Base-by-base conservation (phyloP, 2,888 invertebrate genomes). In the Catocala nupta region DNA sequence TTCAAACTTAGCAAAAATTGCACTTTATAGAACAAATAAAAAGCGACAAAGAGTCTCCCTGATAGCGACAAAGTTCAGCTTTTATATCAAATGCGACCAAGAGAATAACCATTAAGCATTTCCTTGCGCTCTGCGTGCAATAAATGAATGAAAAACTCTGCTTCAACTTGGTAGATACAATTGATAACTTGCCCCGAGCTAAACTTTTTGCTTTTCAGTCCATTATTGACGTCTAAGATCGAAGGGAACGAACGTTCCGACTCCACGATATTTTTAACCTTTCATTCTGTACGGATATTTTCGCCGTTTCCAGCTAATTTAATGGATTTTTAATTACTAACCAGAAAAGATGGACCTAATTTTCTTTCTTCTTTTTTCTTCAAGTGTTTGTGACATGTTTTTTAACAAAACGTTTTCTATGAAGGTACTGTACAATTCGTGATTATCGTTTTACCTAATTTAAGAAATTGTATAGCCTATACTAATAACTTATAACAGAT, bases 101-200 rank as follows among this genome's bases (percentile, higher is more conserved):
- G 84, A 87, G 84, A 88, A 89, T 89, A 88, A 88, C 88, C 89
- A 89, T 90, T 89, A 89, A 88, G 86, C 81, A 88, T 88, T 91
- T 90, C 87, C 87, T 85, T 81, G 81, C 77, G 82, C 77, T 85
- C 84, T 83, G 86, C 83, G 83, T 88, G 87, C 88, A 88, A 90
- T 90, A 91, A 92, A 91, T 88, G 89, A 88, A 88, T 89, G 85
- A 89, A 88, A 90, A 92, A 89, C 86, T 89, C 78, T 55, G 59
- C 80, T 81, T 72, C 81, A 87, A 90, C 86, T 89, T 83, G 69
- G 76, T 76, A 85, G 90, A 90, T 89, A 90, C 90, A 90, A 91
- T 90, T 91, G 90, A 90, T 90, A 92, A 91, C 87, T 90, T 81
- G 89, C 86, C 81, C 73, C 77, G 69, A 86, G 90, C 86, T 82